phyloP scores from a whole-genome alignment of 1,140 invertebrate genomes.

The Drosophila ambigua region DNA sequence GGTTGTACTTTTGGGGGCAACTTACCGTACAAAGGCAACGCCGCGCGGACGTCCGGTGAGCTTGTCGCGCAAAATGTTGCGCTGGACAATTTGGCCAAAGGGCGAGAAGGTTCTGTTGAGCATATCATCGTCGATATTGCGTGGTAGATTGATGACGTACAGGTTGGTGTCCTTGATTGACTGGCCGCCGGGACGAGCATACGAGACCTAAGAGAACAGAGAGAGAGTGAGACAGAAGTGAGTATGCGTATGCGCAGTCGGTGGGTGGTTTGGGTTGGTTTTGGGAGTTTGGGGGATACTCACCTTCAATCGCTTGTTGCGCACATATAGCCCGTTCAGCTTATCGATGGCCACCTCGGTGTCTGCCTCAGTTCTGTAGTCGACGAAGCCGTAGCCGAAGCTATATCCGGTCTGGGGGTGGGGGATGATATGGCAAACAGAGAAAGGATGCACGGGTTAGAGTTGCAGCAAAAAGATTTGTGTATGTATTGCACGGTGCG shows the following conservation, averaged over 20 bases:
- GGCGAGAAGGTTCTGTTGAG: constrained; percentile 93
- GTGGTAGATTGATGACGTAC: constrained; percentile 96
- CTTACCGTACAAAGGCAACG: constrained; percentile 95
- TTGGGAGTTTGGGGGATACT: background rate
- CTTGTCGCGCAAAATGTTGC: constrained; percentile 94
- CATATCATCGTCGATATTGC: constrained; percentile 91
- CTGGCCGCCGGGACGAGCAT: constrained; percentile 94
- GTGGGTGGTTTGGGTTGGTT: background rate
- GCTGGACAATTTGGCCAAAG: constrained; percentile 95
- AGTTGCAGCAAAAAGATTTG: too few species aligned
- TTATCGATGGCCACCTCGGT: constrained; percentile 93
- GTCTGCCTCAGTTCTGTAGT: constrained; percentile 93
- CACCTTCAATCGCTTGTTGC: constrained; percentile 93
- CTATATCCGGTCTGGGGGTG: constrained; percentile 93
- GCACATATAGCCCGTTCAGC: constrained; percentile 94
- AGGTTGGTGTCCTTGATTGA: constrained; percentile 97
- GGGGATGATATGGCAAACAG: constrained; percentile 7
- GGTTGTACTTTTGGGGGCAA: background rate
- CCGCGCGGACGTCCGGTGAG: constrained; percentile 92
- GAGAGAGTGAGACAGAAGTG: background rate
- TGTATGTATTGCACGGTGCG: constrained; percentile 1
- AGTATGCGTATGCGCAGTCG: background rate
- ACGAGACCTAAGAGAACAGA: constrained; percentile 89
- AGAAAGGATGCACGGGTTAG: constrained; percentile 1
- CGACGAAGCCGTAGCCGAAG: constrained; percentile 97